These are phyloP conservation scores for Fukomys damarensis DNA, from an alignment of 2,113 vertebrate genomes.

Conservation along the genomic window DNA sequence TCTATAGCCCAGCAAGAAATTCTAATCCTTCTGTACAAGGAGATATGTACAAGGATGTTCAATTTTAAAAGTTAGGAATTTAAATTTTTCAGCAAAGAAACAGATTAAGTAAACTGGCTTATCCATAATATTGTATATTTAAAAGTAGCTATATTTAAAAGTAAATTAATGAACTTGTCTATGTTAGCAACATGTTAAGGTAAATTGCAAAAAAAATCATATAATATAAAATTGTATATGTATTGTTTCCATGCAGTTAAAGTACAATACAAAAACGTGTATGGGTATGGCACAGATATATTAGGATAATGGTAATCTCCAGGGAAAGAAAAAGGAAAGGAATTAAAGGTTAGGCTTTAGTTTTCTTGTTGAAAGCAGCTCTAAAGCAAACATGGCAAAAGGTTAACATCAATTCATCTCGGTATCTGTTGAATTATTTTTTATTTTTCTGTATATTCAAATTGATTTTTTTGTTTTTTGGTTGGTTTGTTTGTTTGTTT, in stretches of 20 bases:
- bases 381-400: neutral
- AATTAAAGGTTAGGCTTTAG: neutral
- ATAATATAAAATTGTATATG: constrained; percentile 12
- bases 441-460: neutral
- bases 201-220: neutral
- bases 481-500: no score
- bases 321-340: neutral
- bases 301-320: neutral
- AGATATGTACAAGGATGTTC: neutral
- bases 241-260: neutral
- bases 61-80: neutral
- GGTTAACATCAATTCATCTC: constrained; percentile 20
- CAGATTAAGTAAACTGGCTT: neutral
- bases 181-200: neutral
- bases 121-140: neutral
- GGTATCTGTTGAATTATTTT: neutral
- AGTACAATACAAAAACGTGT: neutral
- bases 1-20: neutral
- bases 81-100: constrained; percentile 20
- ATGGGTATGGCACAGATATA: neutral
- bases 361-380: neutral
- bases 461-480: no score
- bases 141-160: neutral
- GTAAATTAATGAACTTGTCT: constrained; percentile 17
- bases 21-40: neutral